These are phyloP conservation scores for Passer montanus DNA, from an alignment of 2,113 vertebrate species.

Conservation along the genomic window DNA sequence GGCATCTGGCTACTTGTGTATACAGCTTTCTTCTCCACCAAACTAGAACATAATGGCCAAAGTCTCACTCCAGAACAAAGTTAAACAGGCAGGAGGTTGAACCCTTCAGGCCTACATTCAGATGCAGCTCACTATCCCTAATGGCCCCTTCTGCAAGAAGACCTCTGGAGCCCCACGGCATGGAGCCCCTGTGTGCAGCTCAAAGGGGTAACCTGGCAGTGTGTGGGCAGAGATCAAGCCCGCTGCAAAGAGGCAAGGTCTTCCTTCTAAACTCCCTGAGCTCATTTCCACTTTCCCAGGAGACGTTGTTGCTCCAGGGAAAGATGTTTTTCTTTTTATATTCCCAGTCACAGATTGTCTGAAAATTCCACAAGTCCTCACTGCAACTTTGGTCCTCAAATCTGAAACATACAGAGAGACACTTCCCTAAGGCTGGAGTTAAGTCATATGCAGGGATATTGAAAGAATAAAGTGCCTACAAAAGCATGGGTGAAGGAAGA, in stretches of 20 bases:
- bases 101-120: neutral
- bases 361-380: neutral
- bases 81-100: neutral
- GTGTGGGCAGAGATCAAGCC: neutral
- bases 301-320: neutral
- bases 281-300: neutral
- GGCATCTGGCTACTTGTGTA: neutral
- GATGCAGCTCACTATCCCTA: neutral
- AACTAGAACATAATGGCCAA: neutral
- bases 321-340: neutral
- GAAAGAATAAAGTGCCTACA: neutral
- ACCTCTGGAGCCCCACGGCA: neutral
- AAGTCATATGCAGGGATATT: neutral
- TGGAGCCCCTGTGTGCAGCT: neutral
- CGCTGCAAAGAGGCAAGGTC: neutral
- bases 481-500: neutral
- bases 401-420: neutral
- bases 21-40: neutral
- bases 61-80: neutral
- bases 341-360: neutral
- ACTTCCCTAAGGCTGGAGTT: neutral
- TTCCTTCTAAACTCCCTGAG: neutral
- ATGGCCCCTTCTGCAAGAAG: rapidly evolving
- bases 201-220: neutral
- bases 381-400: neutral